Evolutionary conservation across 1,140 invertebrate species (phyloP).

Genomic region (Ctenoplectra terminalis): DNA sequence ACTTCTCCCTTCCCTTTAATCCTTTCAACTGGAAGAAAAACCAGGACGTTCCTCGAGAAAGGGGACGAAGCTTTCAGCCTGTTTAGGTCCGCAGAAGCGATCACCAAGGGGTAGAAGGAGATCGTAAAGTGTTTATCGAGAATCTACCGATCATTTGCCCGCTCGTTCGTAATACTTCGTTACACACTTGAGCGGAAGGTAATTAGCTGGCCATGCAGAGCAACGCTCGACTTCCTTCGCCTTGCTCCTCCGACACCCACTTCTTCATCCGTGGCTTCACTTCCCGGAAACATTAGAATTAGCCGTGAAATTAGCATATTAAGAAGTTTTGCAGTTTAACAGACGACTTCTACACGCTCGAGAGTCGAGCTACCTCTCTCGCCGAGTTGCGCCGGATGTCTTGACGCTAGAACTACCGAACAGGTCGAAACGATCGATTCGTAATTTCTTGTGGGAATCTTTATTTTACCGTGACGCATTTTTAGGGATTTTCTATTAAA

Average conservation of each 20-base stretch:
- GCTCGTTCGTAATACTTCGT: conserved; percentile 73
- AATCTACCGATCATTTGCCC: conserved; percentile 64
- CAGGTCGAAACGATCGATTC: too few relatives aligned
- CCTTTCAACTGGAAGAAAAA: neutral
- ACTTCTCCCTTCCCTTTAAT: too few relatives aligned
- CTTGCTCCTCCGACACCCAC: neutral
- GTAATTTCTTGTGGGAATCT: too few relatives aligned
- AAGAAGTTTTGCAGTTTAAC: conserved; percentile 79
- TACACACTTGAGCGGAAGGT: conserved; percentile 69
- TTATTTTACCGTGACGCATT: too few relatives aligned
- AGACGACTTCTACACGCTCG: conserved; percentile 67
- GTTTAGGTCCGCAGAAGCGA: neutral
- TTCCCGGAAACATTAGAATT: conserved; percentile 77
- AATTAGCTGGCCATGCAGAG: conserved; percentile 72
- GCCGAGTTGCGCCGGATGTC: conserved; percentile 40
- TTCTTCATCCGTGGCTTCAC: conserved; percentile 61
- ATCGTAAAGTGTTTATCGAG: conserved; percentile 11
- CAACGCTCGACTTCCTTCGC: conserved; percentile 59
- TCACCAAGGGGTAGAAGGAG: neutral
- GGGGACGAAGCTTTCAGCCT: neutral
- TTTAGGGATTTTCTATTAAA: too few relatives aligned
- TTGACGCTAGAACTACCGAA: conserved; percentile 38
- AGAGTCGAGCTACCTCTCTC: conserved; percentile 68
- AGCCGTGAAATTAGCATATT: conserved; percentile 80
- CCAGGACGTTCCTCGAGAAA: neutral